Evolutionary conservation across 2,113 vertebrate species (phyloP), one percentile per base, ranked within the genome.

Genomic region (Tachysurus vachellii): DNA sequence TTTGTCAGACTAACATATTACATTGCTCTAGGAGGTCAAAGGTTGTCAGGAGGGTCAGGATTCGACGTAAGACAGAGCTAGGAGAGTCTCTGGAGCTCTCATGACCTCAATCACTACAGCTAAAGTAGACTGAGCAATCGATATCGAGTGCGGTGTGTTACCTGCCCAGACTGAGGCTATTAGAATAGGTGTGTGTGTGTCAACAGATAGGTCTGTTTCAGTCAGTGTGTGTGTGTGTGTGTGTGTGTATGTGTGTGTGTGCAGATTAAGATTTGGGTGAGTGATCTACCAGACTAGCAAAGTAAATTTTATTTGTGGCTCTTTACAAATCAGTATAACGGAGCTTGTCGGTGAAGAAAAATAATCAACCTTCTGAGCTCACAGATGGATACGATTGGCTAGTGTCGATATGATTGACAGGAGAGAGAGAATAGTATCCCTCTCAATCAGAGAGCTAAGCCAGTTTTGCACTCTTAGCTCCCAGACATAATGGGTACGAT

Each of bases 91-190:
- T 66, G 73, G 90, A 91, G 92, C 90, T 93, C 89, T 80, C 88
- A 85, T 93, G 93, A 94, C 92, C 94, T 92, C 94, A 94, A 94
- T 95, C 93, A 93, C 91, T 62, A 61, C 88, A 80, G 77, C 16
- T 36, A 90, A 91, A 92, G 91, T 88, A 26, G 91, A 93, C 90
- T 89, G 84, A 90, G 89, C 88, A 91, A 94, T 94, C 91, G 92
- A 94, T 94, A 92, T 90, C 90, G 87, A 90, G 75, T 87, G 88
- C 17, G 57, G 4, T 47, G 70, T 61, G 54, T 87, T 91, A 86
- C 70, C 85, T 88, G 76, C 89, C 87, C 80, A 44, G 64, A 81
- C 61, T 54, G 28, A 54, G 77, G 53, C 66, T 61, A 75, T 31
- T 61, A 82, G 86, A 75, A 75, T 82, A 57, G 68, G 26, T 82